Conservation (phyloP, 2,888 invertebrate species). For the Ellobium chinense region DNA sequence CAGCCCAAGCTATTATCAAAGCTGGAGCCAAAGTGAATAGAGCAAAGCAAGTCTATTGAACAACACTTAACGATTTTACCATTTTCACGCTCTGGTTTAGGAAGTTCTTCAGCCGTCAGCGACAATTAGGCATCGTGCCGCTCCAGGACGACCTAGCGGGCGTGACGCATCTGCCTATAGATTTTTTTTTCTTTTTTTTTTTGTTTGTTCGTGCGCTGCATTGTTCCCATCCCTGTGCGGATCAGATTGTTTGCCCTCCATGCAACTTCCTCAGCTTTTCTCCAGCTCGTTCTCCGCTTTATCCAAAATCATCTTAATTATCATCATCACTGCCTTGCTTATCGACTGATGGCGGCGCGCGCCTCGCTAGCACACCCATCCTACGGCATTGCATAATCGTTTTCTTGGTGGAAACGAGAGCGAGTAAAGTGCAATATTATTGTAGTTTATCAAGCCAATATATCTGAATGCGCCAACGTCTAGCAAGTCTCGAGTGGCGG, state of each 20-base stretch:
- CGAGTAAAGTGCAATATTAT: no score
- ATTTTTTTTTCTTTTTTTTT: background rate
- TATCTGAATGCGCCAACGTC: no score
- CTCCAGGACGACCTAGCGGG: no score
- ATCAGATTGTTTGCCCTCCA: background rate
- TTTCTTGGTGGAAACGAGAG: no score
- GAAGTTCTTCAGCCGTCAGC: background rate
- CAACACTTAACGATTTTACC: background rate
- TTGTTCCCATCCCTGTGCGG: background rate
- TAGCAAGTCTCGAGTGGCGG: no score
- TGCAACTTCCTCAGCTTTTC: background rate
- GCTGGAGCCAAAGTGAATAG: no score
- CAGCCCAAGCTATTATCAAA: no score
- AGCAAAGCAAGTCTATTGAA: background rate
- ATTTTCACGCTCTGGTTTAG: background rate
- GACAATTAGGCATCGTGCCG: background rate
- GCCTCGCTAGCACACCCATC: no score
- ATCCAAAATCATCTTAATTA: background rate
- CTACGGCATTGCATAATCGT: no score
- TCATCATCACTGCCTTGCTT: background rate
- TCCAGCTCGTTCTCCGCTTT: background rate
- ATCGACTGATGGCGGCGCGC: background rate
- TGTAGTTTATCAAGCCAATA: no score
- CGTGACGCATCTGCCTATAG: no score
- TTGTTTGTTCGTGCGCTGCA: background rate